phyloP scores from a whole-genome alignment of 2,113 vertebrate species.

The Recurvirostra avosetta region DNA sequence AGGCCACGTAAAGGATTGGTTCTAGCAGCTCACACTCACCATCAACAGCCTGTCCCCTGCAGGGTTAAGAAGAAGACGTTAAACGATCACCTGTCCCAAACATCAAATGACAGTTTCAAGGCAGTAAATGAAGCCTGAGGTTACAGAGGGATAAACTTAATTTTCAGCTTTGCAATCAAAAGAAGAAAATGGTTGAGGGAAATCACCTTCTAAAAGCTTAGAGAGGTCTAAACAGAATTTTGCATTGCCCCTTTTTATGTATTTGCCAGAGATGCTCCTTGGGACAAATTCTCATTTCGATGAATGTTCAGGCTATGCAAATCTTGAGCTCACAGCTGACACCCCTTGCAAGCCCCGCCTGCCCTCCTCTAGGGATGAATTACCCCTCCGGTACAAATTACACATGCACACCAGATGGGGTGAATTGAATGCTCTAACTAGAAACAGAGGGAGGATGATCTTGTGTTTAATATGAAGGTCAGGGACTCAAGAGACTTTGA shows the following conservation, averaged over 20 bases:
- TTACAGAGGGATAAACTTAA: background rate
- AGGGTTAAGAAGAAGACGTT: background rate
- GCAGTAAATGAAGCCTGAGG: background rate
- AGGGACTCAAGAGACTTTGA: conserved; percentile 56
- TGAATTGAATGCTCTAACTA: conserved; percentile 50
- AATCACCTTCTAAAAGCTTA: background rate
- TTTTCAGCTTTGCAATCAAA: background rate
- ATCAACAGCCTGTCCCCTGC: conserved; percentile 25
- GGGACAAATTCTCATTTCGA: conserved; percentile 9
- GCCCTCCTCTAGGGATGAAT: conserved; percentile 57
- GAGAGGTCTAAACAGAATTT: background rate
- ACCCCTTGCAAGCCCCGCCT: conserved; percentile 22
- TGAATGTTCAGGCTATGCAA: conserved; percentile 42
- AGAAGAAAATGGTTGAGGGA: background rate
- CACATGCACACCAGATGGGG: conserved; percentile 61
- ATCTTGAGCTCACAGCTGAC: conserved; percentile 50
- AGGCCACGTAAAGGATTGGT: background rate
- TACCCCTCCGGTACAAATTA: conserved; percentile 62
- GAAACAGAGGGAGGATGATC: conserved; percentile 61
- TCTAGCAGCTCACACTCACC: conserved; percentile 23
- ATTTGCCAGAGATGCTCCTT: conserved; percentile 21
- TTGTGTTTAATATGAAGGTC: conserved; percentile 66
- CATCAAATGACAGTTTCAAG: conserved; percentile 23
- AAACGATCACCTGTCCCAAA: conserved; percentile 36
- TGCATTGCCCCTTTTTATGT: background rate